phyloP scores from a whole-genome alignment of 2,888 invertebrate genomes.

The Allygus modestus region DNA sequence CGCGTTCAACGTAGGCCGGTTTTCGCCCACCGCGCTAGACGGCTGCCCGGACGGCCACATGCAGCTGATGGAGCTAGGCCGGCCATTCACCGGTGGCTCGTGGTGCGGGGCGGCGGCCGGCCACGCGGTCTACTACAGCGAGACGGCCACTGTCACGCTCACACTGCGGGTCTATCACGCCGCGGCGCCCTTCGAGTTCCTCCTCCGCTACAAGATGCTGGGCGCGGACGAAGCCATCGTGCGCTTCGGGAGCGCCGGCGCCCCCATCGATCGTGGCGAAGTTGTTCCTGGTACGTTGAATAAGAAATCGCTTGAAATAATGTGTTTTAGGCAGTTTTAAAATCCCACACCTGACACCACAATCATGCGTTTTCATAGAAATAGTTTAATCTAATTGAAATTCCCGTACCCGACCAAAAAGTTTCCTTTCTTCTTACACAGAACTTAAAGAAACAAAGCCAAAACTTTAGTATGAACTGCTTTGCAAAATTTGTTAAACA shows the following conservation, averaged over 20 bases:
- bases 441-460: no score
- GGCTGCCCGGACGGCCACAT: constrained; percentile 94
- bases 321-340: no score
- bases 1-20: constrained; percentile 91
- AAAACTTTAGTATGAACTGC: no score
- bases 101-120: constrained; percentile 93
- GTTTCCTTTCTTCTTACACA: no score
- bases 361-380: no score
- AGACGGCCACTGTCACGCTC: constrained; percentile 91
- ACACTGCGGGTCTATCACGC: constrained; percentile 80
- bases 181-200: constrained; percentile 87
- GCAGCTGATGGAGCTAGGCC: constrained; percentile 90
- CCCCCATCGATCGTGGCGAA: constrained; percentile 87
- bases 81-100: constrained; percentile 92
- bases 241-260: constrained; percentile 85
- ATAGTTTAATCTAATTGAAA: no score
- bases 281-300: constrained; percentile 80
- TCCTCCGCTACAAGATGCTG: constrained; percentile 89
- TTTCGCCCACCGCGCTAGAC: constrained; percentile 80
- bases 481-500: no score
- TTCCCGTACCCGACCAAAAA: no score
- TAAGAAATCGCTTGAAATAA: background rate
- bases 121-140: constrained; percentile 93
- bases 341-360: no score
- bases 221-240: constrained; percentile 81